Conservation (phyloP, 1,140 invertebrate genomes). For the Bombus haemorrhoidalis region DNA sequence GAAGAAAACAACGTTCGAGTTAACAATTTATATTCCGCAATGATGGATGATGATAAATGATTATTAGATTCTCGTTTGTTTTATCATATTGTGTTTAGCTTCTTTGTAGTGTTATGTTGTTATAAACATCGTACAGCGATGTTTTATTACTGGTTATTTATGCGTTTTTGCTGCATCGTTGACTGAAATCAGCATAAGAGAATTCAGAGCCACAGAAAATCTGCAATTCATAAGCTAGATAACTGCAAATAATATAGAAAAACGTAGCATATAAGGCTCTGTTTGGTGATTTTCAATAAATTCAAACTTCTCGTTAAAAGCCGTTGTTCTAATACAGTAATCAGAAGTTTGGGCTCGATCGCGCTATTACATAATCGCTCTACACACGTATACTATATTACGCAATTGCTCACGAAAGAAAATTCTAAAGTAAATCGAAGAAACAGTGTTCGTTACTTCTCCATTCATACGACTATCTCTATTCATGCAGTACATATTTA, state of each 20-base stretch:
- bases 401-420: not conserved
- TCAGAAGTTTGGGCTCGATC: not conserved
- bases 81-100: not conserved
- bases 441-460: no score
- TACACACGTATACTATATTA: not conserved
- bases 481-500: not conserved
- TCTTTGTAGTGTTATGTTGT: not conserved
- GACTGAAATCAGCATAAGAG: not conserved
- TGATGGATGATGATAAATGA: not conserved
- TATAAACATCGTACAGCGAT: not conserved
- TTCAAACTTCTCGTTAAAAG: not conserved
- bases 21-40: no score
- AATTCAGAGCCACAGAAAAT: not conserved
- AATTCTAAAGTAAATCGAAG: no score
- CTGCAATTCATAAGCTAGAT: not conserved
- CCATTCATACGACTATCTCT: not conserved
- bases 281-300: not conserved
- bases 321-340: not conserved
- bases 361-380: no score
- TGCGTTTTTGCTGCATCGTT: not conserved
- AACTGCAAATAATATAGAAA: not conserved
- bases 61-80: not conserved
- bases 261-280: not conserved
- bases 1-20: not conserved
- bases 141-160: no score